Percentiles rank a stretch among this genome's conserved stretches.
Evolutionary conservation across 2,113 vertebrate genomes (phyloP).

Genomic region (Erinaceus europaeus): DNA sequence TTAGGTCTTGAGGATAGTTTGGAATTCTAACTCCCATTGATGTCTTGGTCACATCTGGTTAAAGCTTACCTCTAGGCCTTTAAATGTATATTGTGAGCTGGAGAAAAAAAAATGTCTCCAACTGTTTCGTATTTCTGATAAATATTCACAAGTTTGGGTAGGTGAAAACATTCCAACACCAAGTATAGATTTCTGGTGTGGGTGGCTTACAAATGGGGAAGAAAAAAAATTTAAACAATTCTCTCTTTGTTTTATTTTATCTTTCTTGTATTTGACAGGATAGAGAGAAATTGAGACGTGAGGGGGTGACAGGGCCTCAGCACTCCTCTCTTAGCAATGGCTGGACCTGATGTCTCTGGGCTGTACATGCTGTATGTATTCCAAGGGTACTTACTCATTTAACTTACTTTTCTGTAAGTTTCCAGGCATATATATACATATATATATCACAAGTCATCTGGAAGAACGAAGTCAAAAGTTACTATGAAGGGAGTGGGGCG

Average conservation of each 20-base stretch:
- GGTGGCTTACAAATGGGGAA: not conserved
- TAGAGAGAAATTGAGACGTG: too few relatives aligned
- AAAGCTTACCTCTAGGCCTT: not conserved
- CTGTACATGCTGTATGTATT: not conserved
- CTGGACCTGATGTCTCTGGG: not conserved
- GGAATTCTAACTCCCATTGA: not conserved
- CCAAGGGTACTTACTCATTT: not conserved
- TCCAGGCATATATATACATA: constrained; percentile 17
- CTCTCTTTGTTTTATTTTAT: too few relatives aligned
- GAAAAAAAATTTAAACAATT: not conserved
- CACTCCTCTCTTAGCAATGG: too few relatives aligned
- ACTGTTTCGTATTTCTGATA: not conserved
- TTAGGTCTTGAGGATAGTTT: not conserved
- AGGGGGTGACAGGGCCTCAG: too few relatives aligned
- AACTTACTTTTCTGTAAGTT: constrained; percentile 24
- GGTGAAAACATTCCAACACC: not conserved
- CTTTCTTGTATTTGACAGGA: too few relatives aligned
- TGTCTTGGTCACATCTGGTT: not conserved
- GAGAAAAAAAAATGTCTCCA: not conserved
- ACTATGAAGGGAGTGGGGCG: too few relatives aligned
- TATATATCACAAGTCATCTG: not conserved
- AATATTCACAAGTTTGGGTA: not conserved
- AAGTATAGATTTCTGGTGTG: not conserved
- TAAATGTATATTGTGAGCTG: not conserved
- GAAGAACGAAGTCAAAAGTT: too few relatives aligned